Base-by-base conservation (phyloP, 2,888 invertebrate species). In the Amitus sp. region DNA sequence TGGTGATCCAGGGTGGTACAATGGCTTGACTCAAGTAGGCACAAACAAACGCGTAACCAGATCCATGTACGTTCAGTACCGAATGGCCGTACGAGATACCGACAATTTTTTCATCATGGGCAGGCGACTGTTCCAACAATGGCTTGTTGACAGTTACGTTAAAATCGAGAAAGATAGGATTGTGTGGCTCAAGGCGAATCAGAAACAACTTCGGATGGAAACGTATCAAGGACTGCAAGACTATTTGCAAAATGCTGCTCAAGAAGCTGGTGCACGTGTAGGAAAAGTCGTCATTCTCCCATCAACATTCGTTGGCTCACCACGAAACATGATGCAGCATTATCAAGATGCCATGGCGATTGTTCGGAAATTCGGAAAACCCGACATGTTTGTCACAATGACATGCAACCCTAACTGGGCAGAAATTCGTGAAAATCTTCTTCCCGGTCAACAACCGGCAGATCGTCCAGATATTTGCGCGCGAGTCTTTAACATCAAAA, bases 321-420 rank as follows among this genome's bases (percentile, higher is more conserved):
- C 59, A 1, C 46, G 60, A 12, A 49, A 66, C 45, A 63, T 62
- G 65, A 33, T 54, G 46, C 53, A 62, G n/a, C 37, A 47, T 33
- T 65, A 62, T 47, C 66, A 68, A 48, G 66, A 70, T 52, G 61
- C 65, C n/a, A 68, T 68, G 67, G 53, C 50, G 6, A 59, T 62
- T 13, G 62, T 56, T 7, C 20, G 54, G 10, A 62, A 59, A 23
- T 49, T 43, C 23, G 63, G 61, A 18, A 64, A 64, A 59, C 57
- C 62, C n/a, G 51, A 65, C 62, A 13, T 65, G 28, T 65, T 65
- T 19, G 39, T 66, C 4, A 62, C 59, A n/a, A 61, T 65, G 50
- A 62, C 58, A 0, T 65, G 61, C 23, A 63, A 65, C 46, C 62
- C 64, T 3, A 53, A 65, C n/a, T 65, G 58, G 62, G 20, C 7